Conservation (phyloP, 2,888 invertebrate genomes). For the Diplazon laetatorius region DNA sequence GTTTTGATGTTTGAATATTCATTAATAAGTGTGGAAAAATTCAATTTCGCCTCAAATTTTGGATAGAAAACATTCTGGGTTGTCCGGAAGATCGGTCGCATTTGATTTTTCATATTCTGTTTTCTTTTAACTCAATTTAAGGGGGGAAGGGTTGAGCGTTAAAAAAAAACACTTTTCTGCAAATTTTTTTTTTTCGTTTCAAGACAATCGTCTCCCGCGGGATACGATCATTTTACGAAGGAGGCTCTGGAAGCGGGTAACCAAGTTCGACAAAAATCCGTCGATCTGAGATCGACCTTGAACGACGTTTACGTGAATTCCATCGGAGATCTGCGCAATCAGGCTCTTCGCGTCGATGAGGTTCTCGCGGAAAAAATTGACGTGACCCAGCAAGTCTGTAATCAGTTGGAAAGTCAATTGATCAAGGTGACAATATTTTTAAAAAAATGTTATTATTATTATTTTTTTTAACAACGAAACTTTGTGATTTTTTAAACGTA, state of each 20-base stretch:
- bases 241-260: conserved; percentile 91
- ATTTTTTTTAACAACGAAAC: too few species aligned
- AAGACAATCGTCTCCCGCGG: conserved; percentile 92
- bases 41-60: too few species aligned
- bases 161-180: too few species aligned
- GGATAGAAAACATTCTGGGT: too few species aligned
- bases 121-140: too few species aligned
- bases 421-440: conserved; percentile 82
- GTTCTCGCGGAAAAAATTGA: conserved; percentile 90
- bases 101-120: too few species aligned
- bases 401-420: conserved; percentile 88
- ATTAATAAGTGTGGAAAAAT: too few species aligned
- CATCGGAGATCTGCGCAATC: conserved; percentile 90
- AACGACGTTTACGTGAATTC: conserved; percentile 90
- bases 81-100: too few species aligned
- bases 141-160: too few species aligned
- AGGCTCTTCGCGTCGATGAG: conserved; percentile 92
- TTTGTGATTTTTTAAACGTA: too few species aligned
- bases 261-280: conserved; percentile 89
- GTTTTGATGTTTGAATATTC: conserved; percentile 31
- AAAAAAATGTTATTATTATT: too few species aligned
- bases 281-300: conserved; percentile 88
- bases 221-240: conserved; percentile 93
- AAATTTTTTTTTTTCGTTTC: neutral
- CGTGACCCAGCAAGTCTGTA: conserved; percentile 89